These are phyloP conservation scores for Scolopax rusticola DNA, from an alignment of 2,797 vertebrate species.

Conservation along the genomic window DNA sequence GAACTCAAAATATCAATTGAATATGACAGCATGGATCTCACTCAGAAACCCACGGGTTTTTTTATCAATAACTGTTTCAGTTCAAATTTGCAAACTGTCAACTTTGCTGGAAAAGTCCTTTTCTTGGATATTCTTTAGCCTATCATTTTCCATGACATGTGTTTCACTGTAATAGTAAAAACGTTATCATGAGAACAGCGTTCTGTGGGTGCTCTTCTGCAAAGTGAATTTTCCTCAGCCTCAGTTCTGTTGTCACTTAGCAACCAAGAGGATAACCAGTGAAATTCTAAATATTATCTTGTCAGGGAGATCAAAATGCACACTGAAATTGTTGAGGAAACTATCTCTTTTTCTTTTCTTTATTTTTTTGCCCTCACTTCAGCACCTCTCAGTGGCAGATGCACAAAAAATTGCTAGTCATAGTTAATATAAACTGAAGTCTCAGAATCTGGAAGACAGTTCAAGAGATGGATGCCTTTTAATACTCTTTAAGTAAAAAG, in stretches of 20 bases:
- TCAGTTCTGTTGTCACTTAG: conserved; percentile 47
- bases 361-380: background rate
- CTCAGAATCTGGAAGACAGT: background rate
- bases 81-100: background rate
- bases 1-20: background rate
- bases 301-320: conserved; percentile 2
- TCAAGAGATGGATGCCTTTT: background rate
- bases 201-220: background rate
- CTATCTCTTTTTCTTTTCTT: background rate
- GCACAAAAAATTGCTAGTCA: background rate
- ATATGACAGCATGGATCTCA: background rate
- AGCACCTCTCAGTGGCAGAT: background rate
- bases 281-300: conserved; percentile 31
- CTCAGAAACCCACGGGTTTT: background rate
- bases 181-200: background rate
- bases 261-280: conserved; percentile 21
- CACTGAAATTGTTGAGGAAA: background rate
- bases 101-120: background rate
- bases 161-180: conserved; percentile 4
- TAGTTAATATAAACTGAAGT: background rate
- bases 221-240: conserved; percentile 8
- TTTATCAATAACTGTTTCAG: background rate
- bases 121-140: conserved; percentile 19
- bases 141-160: conserved; percentile 26
- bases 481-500: background rate